These are phyloP conservation scores for Philypnodon macrostomus DNA, from an alignment of 2,797 vertebrate genomes.

Conservation along the genomic window DNA sequence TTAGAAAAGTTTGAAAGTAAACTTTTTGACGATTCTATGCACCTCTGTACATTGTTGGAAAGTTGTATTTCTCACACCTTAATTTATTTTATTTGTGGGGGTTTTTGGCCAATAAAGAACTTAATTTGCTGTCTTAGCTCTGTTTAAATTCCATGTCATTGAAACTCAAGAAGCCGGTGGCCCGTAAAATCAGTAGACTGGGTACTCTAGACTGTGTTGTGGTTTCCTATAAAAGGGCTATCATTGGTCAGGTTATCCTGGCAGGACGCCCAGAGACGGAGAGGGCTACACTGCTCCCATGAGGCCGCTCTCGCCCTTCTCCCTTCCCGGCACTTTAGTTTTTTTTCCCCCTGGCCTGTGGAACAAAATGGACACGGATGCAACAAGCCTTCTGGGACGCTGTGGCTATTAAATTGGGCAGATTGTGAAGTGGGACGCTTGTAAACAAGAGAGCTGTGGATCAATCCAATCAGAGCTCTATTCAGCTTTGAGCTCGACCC, in stretches of 20 bases:
- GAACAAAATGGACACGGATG: constrained; percentile 73
- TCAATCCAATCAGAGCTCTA: constrained; percentile 77
- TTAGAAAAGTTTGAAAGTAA: too few species aligned
- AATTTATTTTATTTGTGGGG: too few species aligned
- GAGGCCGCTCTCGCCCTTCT: constrained; percentile 62
- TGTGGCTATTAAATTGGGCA: constrained; percentile 72
- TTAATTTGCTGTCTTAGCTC: constrained; percentile 15
- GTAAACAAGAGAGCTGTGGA: constrained; percentile 74
- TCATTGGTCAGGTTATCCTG: constrained; percentile 64
- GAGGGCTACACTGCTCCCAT: constrained; percentile 72
- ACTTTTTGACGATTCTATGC: too few species aligned
- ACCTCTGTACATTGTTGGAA: too few species aligned
- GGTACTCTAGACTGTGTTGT: constrained; percentile 38
- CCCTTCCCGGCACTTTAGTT: constrained; percentile 72
- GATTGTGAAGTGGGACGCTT: constrained; percentile 71
- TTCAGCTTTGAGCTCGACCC: constrained; percentile 47
- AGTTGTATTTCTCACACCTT: too few species aligned
- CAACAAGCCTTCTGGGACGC: constrained; percentile 77
- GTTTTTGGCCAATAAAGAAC: constrained; percentile 16
- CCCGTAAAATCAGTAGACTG: constrained; percentile 31
- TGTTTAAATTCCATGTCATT: constrained; percentile 24
- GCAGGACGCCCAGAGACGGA: constrained; percentile 60
- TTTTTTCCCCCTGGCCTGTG: constrained; percentile 57
- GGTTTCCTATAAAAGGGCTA: constrained; percentile 62
- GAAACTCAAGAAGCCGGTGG: constrained; percentile 43